Base-by-base conservation (phyloP, 2,888 invertebrate species). In the Doris montereyensis region DNA sequence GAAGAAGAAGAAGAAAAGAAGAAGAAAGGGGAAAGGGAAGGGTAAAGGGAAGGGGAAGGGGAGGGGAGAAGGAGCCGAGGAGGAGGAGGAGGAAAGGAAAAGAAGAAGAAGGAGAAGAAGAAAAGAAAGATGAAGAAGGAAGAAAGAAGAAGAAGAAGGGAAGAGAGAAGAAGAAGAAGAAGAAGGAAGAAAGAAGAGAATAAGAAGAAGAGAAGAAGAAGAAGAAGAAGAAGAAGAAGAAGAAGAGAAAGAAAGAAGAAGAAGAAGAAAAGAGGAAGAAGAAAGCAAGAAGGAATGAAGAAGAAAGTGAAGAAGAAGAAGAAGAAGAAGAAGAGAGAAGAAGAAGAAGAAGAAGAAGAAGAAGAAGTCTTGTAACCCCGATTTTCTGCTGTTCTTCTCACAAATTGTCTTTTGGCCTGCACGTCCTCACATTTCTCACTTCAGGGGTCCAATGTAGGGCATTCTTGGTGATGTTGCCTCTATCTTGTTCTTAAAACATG, bases 111-210 rank as follows among this genome's bases (percentile, higher is more conserved):
- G n/a, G 30, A 13, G 26, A 41, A 30, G 28, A 67, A 28, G 41
- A 57, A n/a, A 72, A 70, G 60, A 52, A 62, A 70, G 32, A 34
- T 8, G 34, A 60, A 58, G 60, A 57, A 21, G 70, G 58, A 24
- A 67, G 24, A 34, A 30, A 13, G 32, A 17, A 34, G 67, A 67
- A 28, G n/a, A 26, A 67, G 28, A 28, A 8, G 10, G 13, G 4
- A 17, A 26, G 28, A 28, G 13, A 8, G 67, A 13, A 26, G 10
- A 62, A 24, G 26, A 28, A 41, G 24, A 17, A 3, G 4, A 26
- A 65, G 65, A 26, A 67, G 52, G 2, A 32, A n/a, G 8, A 67
- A 30, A 26, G 28, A 3, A 26, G 52, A 1, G 32, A 1, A 17
- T 62, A 60, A 34, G 26, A 17, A 34, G 34, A 58, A 24, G 62